These are phyloP conservation scores for Drosophila subpulchrella DNA, from an alignment of 1,140 invertebrate genomes.

Conservation along the genomic window DNA sequence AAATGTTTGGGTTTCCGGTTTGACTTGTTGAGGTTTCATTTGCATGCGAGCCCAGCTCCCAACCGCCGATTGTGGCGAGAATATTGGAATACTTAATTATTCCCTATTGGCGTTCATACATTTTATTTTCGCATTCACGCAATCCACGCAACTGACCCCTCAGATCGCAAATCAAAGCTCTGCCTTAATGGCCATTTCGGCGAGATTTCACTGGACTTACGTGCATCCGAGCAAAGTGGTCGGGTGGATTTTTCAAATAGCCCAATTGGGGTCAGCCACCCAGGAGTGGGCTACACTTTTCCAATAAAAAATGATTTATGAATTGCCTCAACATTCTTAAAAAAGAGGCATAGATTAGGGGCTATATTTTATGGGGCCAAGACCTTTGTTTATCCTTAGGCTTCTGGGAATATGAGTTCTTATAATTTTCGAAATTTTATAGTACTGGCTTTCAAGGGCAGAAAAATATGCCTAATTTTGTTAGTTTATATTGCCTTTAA, in stretches of 20 bases:
- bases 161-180: constrained; percentile 65
- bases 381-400: constrained; percentile 36
- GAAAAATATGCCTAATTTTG: background rate
- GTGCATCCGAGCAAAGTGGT: constrained; percentile 27
- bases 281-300: constrained; percentile 5
- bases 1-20: constrained; percentile 67
- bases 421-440: constrained; percentile 16
- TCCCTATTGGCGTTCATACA: constrained; percentile 59
- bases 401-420: no score
- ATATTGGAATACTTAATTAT: constrained; percentile 71
- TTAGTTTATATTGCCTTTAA: background rate
- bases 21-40: constrained; percentile 81
- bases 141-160: constrained; percentile 47
- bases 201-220: constrained; percentile 61
- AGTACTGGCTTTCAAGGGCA: constrained; percentile 15
- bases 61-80: constrained; percentile 19
- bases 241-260: constrained; percentile 21
- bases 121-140: constrained; percentile 63
- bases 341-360: constrained; percentile 4
- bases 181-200: constrained; percentile 58
- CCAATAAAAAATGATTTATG: constrained; percentile 48
- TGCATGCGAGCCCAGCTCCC: constrained; percentile 59
- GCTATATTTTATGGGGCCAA: constrained; percentile 26
- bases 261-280: constrained; percentile 50
- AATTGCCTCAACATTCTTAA: constrained; percentile 25